Evolutionary conservation across 2,888 invertebrate genomes (phyloP).

Genomic region (Ceraclea dissimilis): DNA sequence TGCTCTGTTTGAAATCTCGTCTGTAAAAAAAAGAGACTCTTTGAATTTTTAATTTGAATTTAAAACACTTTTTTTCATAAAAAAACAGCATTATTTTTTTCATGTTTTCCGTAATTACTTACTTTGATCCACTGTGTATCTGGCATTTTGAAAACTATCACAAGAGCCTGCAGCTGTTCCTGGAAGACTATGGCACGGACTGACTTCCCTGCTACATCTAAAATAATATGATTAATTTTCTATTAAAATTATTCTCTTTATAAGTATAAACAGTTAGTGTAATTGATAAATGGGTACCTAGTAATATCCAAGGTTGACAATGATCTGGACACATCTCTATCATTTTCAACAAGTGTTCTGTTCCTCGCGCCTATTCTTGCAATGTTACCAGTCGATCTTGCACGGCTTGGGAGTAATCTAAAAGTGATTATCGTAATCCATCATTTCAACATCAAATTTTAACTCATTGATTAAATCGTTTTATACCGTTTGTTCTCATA

Average conservation of each 20-base stretch:
- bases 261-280: too few relatives aligned
- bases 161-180: slow-evolving; percentile 18
- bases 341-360: slow-evolving; percentile 6
- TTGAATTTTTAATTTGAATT: too few relatives aligned
- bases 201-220: slow-evolving; percentile 7
- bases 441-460: too few relatives aligned
- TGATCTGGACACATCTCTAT: slow-evolving; percentile 21
- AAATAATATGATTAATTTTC: background rate
- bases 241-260: too few relatives aligned
- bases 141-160: slow-evolving; percentile 13
- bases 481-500: background rate
- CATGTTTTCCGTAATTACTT: too few relatives aligned
- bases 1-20: background rate
- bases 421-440: too few relatives aligned
- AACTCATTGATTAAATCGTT: too few relatives aligned
- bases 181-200: slow-evolving; percentile 18
- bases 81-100: background rate
- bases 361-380: slow-evolving; percentile 11
- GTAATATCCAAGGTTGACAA: slow-evolving; percentile 20
- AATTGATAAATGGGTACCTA: too few relatives aligned
- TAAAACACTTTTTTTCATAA: background rate
- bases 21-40: background rate
- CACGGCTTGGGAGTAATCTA: slow-evolving; percentile 22
- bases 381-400: slow-evolving; percentile 24
- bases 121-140: background rate